Base-by-base conservation (phyloP, 2,888 invertebrate species). In the Leucophenga maculata region DNA sequence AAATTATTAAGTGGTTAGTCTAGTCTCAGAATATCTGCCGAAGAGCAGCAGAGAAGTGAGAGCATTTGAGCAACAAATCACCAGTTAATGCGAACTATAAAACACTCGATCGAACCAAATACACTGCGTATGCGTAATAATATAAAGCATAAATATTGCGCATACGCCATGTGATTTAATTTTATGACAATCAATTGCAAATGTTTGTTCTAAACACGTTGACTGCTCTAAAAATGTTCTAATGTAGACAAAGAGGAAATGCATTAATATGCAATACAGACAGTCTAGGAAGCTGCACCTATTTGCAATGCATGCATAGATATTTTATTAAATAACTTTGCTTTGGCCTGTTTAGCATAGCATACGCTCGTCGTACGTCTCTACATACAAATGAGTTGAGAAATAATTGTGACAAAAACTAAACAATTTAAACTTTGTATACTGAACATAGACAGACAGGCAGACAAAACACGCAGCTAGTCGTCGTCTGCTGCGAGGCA, bases 361-460 rank as follows among this genome's bases (percentile, higher is more conserved):
- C 6, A 50, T n/a, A 8, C 13, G 4, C 11, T 13, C 16, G 16
- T 50, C 16, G 16, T 16, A n/a, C 50, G 13, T 18, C 6, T n/a
- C 16, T 13, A 50, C 50, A 50, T 50, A 50, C 18, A 50, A 50
- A 50, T 50, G 50, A 50, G 50, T 50, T 50, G n/a, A 13, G n/a
- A 50, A 50, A 50, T 50, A 50, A 50, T 50, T 50, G 50, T 50
- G 50, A 50, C 50, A 50, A 50, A 50, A 50, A 50, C 50, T 50
- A 50, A 50, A 16, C 18, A 50, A 50, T 50, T 16, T 6, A 50
- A 50, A 50, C 6, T n/a, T 8, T 50, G 16, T 16, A n/a, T 16
- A 50, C 13, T 46, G 50, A 50, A 14, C 14, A 18, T 18, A 50
- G 50, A 26, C 55, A 14, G 20, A 52, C 55, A 11, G 26, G 9